phyloP scores from a whole-genome alignment of 1,140 invertebrate species.

The Scaptomyza hsui region DNA sequence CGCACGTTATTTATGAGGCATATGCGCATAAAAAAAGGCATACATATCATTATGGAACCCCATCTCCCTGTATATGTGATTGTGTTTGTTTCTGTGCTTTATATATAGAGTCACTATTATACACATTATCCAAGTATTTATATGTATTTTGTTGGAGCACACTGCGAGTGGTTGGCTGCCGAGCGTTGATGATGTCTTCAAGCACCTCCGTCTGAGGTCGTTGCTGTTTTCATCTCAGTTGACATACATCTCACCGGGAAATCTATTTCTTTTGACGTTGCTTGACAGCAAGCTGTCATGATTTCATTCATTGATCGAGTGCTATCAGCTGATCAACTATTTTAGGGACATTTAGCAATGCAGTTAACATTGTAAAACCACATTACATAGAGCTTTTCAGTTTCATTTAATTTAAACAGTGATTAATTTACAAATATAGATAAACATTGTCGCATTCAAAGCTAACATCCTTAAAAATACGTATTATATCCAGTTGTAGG shows the following conservation, averaged over 20 bases:
- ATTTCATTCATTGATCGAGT: conserved; percentile 32
- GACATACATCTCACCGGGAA: conserved; percentile 24
- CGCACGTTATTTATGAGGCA: conserved; percentile 75
- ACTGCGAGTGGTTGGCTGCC: conserved; percentile 16
- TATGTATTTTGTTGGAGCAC: conserved; percentile 1
- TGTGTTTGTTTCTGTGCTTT: conserved; percentile 9
- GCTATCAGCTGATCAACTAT: not conserved
- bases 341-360: not conserved
- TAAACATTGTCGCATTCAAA: no score
- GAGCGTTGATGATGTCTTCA: conserved; percentile 43
- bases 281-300: conserved; percentile 20
- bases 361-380: not conserved
- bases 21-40: conserved; percentile 74
- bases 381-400: no score
- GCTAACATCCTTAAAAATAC: not conserved
- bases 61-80: conserved; percentile 17
- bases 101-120: conserved; percentile 33
- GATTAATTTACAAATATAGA: no score
- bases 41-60: conserved; percentile 71
- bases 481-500: not conserved
- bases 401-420: not conserved
- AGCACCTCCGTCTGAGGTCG: conserved; percentile 71
- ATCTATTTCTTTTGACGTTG: conserved; percentile 10
- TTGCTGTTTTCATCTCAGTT: conserved; percentile 52
- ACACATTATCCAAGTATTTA: conserved; percentile 25